These are phyloP conservation scores for Mus pahari DNA, from an alignment of 2,113 vertebrate species.

Conservation along the genomic window DNA sequence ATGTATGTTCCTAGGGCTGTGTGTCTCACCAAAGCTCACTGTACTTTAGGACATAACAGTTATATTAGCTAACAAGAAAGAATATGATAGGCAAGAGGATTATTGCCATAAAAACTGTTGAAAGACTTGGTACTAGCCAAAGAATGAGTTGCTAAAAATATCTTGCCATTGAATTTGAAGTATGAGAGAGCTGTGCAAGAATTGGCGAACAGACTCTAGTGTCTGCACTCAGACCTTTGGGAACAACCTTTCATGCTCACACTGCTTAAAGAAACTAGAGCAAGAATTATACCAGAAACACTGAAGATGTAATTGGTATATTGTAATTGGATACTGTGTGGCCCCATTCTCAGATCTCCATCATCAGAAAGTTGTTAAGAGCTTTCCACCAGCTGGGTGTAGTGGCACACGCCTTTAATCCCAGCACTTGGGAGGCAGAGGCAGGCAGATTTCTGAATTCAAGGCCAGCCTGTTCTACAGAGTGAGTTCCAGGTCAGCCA, in stretches of 20 bases:
- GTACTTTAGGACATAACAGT: not conserved
- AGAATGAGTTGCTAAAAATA: constrained; percentile 14
- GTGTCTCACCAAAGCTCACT: not conserved
- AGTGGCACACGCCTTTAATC: no score
- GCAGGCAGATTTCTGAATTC: no score
- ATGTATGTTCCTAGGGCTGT: not conserved
- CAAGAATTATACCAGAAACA: not conserved
- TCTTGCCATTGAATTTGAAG: not conserved
- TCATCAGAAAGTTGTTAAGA: not conserved
- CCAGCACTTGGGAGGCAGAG: no score
- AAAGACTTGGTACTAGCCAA: not conserved
- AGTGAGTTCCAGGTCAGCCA: no score
- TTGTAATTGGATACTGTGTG: not conserved
- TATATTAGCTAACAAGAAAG: not conserved
- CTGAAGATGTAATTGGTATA: no score
- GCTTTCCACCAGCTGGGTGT: no score
- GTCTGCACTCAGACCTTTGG: not conserved
- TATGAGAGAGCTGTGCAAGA: not conserved
- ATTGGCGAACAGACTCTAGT: not conserved
- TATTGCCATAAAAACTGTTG: not conserved
- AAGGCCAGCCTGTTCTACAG: no score
- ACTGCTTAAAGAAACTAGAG: not conserved
- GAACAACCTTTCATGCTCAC: not conserved
- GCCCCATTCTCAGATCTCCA: not conserved
- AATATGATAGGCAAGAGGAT: not conserved